Evolutionary conservation across 2,113 vertebrate species (phyloP), one percentile per base, ranked within the genome.

Genomic region (Centropus bengalensis): DNA sequence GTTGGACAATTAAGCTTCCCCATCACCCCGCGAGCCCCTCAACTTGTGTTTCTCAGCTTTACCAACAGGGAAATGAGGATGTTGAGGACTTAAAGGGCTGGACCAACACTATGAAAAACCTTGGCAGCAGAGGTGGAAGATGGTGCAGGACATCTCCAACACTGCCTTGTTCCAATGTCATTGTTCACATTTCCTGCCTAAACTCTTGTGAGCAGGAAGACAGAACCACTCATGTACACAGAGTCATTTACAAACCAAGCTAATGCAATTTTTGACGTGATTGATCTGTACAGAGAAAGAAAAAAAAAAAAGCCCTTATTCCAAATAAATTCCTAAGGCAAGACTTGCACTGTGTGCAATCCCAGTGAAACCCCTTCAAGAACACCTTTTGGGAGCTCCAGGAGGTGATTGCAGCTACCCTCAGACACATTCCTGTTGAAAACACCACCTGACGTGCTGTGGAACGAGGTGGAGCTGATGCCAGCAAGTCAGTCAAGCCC

Each of bases 361-460:
- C 69, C 77, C 89, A 73, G n/a, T 17, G 21, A 62, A 76, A 90
- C 89, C 68, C 78, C 86, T 82, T 74, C 32, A 32, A 49, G 16
- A 71, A 75, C 64, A 81, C 22, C 86, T 64, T 62, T 19, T 7
- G 76, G 58, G 56, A 86, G 75, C 88, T 96, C 90, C 88, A 64
- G 80, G 76, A 77, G 92, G 95, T 4, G 12, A 59, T 47, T 63
- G 82, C 73, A 88, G 76, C 95, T 95, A 64, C 82, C 87, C 67
- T 96, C 66, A 78, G 38, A 94, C 42, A 91, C 86, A 86, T 80
- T 32, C 8, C 90, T 96, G 64, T n/a, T 75, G 82, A 74, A 90
- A 95, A 95, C 92, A 94, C 95, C 94, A 75, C 54, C 96, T 96
- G 92, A 96, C 0, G 6, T 88, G 95, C 96, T 92, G 96, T 96